Conservation (phyloP, 2,888 invertebrate genomes). For the Eupsilia transversa region DNA sequence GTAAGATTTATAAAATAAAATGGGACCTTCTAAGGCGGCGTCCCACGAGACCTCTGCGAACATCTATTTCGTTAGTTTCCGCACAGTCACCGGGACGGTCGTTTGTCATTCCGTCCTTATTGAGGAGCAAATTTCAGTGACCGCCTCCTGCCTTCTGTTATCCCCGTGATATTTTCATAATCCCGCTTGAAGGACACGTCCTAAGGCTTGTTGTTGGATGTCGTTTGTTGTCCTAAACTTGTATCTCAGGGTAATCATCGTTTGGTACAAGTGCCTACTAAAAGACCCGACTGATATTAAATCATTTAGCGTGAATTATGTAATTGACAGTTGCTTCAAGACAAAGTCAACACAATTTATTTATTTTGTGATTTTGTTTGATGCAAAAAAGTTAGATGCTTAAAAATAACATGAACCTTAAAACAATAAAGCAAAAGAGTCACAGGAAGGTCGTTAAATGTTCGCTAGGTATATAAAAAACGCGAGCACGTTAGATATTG, state of each 20-base stretch:
- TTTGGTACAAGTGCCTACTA: slow-evolving; percentile 50
- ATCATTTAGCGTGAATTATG: slow-evolving; percentile 17
- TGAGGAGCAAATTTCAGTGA: slow-evolving; percentile 80
- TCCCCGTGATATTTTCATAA: slow-evolving; percentile 83
- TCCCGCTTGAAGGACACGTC: slow-evolving; percentile 73
- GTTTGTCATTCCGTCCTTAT: slow-evolving; percentile 83
- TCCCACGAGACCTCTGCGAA: slow-evolving; percentile 69
- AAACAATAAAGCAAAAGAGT: slow-evolving; percentile 34
- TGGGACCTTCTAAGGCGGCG: slow-evolving; percentile 56
- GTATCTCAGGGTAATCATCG: slow-evolving; percentile 63
- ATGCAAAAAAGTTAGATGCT: slow-evolving; percentile 21
- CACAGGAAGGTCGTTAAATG: slow-evolving; percentile 21
- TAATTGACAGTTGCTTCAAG: background rate
- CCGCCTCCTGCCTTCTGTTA: slow-evolving; percentile 77
- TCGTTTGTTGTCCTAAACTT: slow-evolving; percentile 66
- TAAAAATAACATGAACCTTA: slow-evolving; percentile 30
- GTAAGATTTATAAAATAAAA: slow-evolving; percentile 68
- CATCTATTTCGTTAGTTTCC: slow-evolving; percentile 80
- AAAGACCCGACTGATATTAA: slow-evolving; percentile 29
- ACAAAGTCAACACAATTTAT: slow-evolving; percentile 13
- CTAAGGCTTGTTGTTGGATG: slow-evolving; percentile 58
- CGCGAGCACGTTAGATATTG: slow-evolving; percentile 50
- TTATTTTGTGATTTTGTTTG: background rate
- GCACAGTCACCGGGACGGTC: slow-evolving; percentile 80
- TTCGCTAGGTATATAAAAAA: slow-evolving; percentile 49